Base-by-base conservation (phyloP, 1,140 invertebrate genomes). In the Brachionus asplanchnoidis region DNA sequence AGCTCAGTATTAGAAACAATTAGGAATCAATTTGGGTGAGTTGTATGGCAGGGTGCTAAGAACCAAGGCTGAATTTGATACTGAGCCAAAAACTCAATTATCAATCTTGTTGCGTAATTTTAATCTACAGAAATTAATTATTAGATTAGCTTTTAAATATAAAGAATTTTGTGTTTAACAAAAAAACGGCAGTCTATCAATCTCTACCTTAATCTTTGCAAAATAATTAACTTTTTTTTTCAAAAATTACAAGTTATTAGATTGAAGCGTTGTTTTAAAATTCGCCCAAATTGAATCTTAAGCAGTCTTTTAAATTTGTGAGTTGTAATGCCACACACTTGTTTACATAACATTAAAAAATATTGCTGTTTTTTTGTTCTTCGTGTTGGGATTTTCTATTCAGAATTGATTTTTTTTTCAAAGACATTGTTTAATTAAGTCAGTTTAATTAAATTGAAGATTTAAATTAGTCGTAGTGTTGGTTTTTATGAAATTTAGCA, bases 1-100 rank as follows among this genome's bases (percentile, higher is more conserved):
- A 60, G 3, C 20, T 68, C 12, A 23, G 32, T 20, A 40, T 73
- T 73, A 20, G 40, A 42, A 42, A 73, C 68, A 73, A 73, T 73
- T 73, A 73, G 68, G 17, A 73, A 73, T 73, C 68, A 73, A 73
- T 73, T 73, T 44, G 9, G 14, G 26, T 68, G 20, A n/a, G 17
- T 42, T 20, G 17, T 8, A 73, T 42, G 28, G 40, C 9, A 73
- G 17, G 32, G 12, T 68, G 42, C 36, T 20, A 4, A 73, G 40
- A 73, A 23, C 32, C 17, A 42, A 73, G 40, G 32, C 14, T 73
- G 40, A 73, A 73, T 42, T 17, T 73, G 36, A 73, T 73, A 73
- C 40, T 73, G 53, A 60, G 53, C 20, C 53, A 20, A 60, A 60
- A 60, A 60, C 53, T 60, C 7, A 60, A 60, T 60, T 60, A 60